These are phyloP conservation scores for Heliothis peltigera DNA, from an alignment of 2,888 invertebrate genomes.

Conservation along the genomic window DNA sequence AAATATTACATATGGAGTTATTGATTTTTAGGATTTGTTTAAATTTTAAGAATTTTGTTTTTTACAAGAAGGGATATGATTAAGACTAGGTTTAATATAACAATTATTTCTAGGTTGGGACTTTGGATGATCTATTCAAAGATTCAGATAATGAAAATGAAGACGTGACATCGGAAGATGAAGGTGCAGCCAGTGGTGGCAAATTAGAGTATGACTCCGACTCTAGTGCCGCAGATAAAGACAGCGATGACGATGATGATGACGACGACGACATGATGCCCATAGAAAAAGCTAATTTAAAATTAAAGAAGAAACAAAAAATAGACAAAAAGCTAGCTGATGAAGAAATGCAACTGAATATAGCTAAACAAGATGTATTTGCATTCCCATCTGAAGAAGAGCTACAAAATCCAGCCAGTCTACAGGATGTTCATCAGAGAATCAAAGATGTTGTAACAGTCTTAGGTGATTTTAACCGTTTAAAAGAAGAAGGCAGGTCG, in stretches of 20 bases:
- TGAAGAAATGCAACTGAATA: slow-evolving; percentile 95
- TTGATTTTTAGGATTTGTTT: too few species aligned
- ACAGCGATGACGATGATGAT: slow-evolving; percentile 75
- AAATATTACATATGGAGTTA: too few species aligned
- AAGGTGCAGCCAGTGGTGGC: slow-evolving; percentile 67
- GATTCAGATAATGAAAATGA: slow-evolving; percentile 84
- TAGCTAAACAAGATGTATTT: slow-evolving; percentile 93
- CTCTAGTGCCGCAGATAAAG: slow-evolving; percentile 77
- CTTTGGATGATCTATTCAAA: slow-evolving; percentile 88
- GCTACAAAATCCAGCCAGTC: slow-evolving; percentile 92
- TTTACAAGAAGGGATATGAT: too few species aligned
- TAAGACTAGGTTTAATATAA: neutral
- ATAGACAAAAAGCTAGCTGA: slow-evolving; percentile 93
- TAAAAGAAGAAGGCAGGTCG: slow-evolving; percentile 92
- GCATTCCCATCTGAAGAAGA: slow-evolving; percentile 94
- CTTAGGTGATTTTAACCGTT: slow-evolving; percentile 93
- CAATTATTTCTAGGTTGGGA: slow-evolving; percentile 79
- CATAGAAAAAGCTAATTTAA: slow-evolving; percentile 95
- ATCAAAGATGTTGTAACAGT: slow-evolving; percentile 96
- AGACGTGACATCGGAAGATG: slow-evolving; percentile 77
- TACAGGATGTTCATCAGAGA: slow-evolving; percentile 96
- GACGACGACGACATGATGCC: slow-evolving; percentile 93
- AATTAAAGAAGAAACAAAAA: slow-evolving; percentile 93
- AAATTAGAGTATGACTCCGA: slow-evolving; percentile 81
- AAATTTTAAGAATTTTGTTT: too few species aligned